Base-by-base conservation (phyloP, 1,140 invertebrate genomes). In the Nasonia vitripennis region DNA sequence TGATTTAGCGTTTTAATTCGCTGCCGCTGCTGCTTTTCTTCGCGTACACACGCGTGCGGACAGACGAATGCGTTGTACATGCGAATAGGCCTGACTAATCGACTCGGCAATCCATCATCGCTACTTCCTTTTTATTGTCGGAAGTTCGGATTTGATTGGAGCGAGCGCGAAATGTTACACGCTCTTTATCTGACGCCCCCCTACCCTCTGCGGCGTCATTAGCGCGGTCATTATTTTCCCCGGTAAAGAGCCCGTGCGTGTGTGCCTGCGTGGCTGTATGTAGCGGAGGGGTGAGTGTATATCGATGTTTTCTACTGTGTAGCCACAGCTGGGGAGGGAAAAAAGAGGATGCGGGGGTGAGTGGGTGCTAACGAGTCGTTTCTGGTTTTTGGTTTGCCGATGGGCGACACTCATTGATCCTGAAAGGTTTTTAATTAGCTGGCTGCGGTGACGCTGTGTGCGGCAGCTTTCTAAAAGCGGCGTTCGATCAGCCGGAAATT, bases 1-100 rank as follows among this genome's bases (percentile, higher is more conserved):
- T 78, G 75, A 84, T 84, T 78, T 84, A 78, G 67, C 62, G 55
- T 41, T 84, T 78, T 48, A 71, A 78, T 78, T 84, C 41, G 31
- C 10, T 10, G 9, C 20, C 2, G 17, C 12, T 7, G 14, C 41
- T 45, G 55, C 55, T 62, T 62, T 62, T 62, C 55, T 62, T n/a
- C 55, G 55, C 1, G 41, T 45, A 11, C 10, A 62, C 17, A n/a
- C 4, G 7, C 55, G n/a, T 6, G 20, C 20, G 3, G 55, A 20
- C 5, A 7, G 0, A 62, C 55, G 3, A 2, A 17, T 20, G 6
- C 17, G 5, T 7, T 17, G 55, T n/a, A 62, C 20, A 55, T 45
- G 41, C 41, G 41, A 45, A 27, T 27, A 20, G 73, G 74, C 7
- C 17, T 34, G 48, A 78, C 62, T 84, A 84, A 84, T 71, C 55